These are phyloP conservation scores for Pluvianellus socialis DNA, from an alignment of 2,113 vertebrate species.

Conservation along the genomic window DNA sequence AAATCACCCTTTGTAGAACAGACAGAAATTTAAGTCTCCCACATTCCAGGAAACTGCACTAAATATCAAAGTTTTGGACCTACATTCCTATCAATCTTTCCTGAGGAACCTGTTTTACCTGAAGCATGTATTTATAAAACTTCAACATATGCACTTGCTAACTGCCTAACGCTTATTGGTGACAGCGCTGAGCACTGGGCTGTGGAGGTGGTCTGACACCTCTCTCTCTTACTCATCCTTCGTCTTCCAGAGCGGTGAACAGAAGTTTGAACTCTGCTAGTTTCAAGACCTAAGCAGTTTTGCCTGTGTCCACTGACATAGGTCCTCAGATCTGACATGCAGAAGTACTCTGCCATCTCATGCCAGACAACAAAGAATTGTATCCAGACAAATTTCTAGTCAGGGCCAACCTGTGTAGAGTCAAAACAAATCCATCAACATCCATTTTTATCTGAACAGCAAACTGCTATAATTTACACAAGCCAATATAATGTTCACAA, in stretches of 20 bases:
- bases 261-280: neutral
- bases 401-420: neutral
- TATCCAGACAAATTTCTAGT: neutral
- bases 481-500: neutral
- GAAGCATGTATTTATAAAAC: neutral
- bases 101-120: neutral
- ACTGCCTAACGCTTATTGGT: neutral
- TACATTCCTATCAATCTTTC: neutral
- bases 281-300: neutral
- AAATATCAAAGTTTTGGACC: neutral
- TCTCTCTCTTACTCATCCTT: neutral
- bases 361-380: neutral
- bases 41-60: neutral
- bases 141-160: neutral
- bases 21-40: neutral
- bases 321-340: neutral
- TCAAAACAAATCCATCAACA: conserved; percentile 38
- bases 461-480: conserved; percentile 34
- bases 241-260: neutral
- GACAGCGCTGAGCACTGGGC: neutral
- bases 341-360: neutral
- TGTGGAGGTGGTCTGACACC: neutral
- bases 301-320: neutral
- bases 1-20: neutral
- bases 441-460: conserved; percentile 31